Conservation (phyloP, 1,140 invertebrate species). For the Zaprionus capensis region DNA sequence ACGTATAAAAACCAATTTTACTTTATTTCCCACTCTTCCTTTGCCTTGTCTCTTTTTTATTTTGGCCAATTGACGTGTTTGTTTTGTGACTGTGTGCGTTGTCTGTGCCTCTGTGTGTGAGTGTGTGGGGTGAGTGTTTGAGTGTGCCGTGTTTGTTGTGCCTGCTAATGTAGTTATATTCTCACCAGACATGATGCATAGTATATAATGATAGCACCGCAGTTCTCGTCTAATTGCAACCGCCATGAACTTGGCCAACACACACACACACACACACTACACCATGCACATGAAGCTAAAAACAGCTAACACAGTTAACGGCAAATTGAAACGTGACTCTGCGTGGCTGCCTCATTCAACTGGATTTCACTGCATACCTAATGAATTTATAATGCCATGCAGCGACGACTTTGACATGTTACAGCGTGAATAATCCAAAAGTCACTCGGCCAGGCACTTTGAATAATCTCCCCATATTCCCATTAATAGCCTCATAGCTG, state of each 20-base stretch:
- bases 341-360: not conserved
- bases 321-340: slow-evolving; percentile 10
- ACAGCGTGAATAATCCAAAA: not conserved
- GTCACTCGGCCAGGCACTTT: not conserved
- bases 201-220: slow-evolving; percentile 4
- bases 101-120: not conserved
- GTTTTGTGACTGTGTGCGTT: not conserved
- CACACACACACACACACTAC: not conserved
- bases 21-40: slow-evolving; percentile 23
- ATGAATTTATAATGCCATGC: slow-evolving; percentile 9
- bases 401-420: not conserved
- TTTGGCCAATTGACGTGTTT: slow-evolving; percentile 34
- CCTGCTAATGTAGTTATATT: slow-evolving; percentile 13
- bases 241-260: slow-evolving; percentile 56
- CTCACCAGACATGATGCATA: not conserved
- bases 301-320: not conserved
- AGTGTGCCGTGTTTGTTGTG: not conserved
- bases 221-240: slow-evolving; percentile 37
- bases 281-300: no score
- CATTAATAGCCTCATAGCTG: not conserved
- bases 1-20: slow-evolving; percentile 34
- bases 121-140: slow-evolving; percentile 14
- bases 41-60: slow-evolving; percentile 24
- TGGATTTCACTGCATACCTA: not conserved
- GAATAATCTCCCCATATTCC: not conserved